A percentile compares a stretch with the other conserved stretches of the same genome.
These are phyloP conservation scores for Tringa solitaria DNA, from an alignment of 2,113 vertebrate genomes.

Conservation along the genomic window DNA sequence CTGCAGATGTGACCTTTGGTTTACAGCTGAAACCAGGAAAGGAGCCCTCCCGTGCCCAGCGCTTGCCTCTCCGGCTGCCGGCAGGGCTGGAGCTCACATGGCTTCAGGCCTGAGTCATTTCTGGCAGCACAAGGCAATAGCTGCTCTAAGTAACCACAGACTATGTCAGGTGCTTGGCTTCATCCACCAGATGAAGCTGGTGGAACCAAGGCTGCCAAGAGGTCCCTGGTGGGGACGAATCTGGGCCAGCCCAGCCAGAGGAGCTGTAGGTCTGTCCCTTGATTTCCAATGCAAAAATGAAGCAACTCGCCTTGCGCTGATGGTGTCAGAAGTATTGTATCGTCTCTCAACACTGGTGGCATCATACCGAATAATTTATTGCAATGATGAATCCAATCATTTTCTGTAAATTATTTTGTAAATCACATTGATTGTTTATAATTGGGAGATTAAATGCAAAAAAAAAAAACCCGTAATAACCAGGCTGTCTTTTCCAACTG, in stretches of 20 bases:
- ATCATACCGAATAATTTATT: constrained; percentile 59
- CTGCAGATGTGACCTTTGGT: background rate
- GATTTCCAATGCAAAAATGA: background rate
- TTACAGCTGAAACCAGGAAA: background rate
- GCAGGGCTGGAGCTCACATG: background rate
- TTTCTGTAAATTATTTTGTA: constrained; percentile 67
- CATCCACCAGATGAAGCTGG: background rate
- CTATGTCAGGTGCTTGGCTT: background rate
- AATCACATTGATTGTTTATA: constrained; percentile 66
- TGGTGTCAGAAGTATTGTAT: background rate
- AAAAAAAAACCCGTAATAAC: background rate
- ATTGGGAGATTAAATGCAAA: constrained; percentile 63
- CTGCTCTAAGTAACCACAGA: background rate
- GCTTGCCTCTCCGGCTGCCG: background rate
- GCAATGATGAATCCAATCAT: constrained; percentile 51
- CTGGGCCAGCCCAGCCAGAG: background rate
- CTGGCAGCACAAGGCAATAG: background rate
- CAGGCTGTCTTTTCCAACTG: constrained; percentile 34
- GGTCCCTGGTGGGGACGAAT: background rate
- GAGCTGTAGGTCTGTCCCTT: background rate
- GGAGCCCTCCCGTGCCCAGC: background rate
- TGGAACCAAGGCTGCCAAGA: background rate
- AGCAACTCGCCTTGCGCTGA: background rate
- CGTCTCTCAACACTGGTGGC: background rate
- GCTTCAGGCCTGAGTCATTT: background rate